Evolutionary conservation across 2,797 vertebrate species (phyloP).

Genomic region (Eleutherodactylus coqui): DNA sequence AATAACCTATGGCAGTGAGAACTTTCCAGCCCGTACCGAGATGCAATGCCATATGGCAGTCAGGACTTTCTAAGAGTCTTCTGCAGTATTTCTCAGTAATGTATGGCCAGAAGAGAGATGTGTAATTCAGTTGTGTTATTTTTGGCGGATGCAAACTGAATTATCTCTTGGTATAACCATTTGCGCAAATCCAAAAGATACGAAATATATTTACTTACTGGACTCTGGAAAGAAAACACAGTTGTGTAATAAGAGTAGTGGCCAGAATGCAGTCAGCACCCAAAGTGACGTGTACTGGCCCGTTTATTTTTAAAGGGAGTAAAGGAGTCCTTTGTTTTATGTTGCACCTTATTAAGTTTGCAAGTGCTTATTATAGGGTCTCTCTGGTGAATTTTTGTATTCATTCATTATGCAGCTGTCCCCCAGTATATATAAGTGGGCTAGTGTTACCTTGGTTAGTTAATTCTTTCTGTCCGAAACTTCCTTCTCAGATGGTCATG

Average conservation of each 20-base stretch:
- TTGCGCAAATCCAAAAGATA: neutral
- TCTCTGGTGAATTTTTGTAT: no score
- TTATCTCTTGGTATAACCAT: neutral
- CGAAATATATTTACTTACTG: neutral
- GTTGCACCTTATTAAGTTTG: neutral
- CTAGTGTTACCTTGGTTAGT: no score
- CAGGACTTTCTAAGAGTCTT: conserved; percentile 40
- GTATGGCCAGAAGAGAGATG: conserved; percentile 29
- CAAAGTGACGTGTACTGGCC: neutral
- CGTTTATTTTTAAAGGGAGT: neutral
- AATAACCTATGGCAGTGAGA: conserved; percentile 61
- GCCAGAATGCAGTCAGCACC: neutral
- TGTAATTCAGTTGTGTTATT: conserved; percentile 39
- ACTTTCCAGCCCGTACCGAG: conserved; percentile 41
- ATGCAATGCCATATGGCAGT: conserved; percentile 54
- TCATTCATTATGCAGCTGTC: no score
- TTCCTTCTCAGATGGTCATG: no score
- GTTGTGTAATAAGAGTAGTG: neutral
- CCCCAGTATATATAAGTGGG: no score
- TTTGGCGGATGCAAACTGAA: conserved; percentile 19
- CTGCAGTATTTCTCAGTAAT: conserved; percentile 27
- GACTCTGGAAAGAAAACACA: neutral
- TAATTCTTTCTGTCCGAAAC: no score
- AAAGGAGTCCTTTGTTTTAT: neutral
- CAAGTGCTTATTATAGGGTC: no score